Percentiles rank a stretch among this genome's conserved stretches.
Evolutionary conservation across 2,888 invertebrate species (phyloP).

Genomic region (Cyrtodaria siliqua): DNA sequence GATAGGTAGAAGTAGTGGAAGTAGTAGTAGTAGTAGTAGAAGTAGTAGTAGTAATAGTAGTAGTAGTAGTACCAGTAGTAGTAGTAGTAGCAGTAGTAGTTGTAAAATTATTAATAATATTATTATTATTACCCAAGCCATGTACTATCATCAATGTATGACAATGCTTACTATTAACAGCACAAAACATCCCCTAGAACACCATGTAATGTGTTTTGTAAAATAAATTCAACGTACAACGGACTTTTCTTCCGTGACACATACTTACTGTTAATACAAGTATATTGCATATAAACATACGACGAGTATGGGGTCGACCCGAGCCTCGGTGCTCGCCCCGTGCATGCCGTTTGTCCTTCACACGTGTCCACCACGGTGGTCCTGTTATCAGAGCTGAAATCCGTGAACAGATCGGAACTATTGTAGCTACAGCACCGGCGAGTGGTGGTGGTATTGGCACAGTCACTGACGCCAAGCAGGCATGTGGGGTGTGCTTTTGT

Average conservation of each 20-base stretch:
- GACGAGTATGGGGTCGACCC: slow-evolving; percentile 24
- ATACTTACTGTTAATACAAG: slow-evolving; percentile 42
- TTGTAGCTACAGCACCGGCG: slow-evolving; percentile 36
- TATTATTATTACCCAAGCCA: neutral
- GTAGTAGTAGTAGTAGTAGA: too few relatives aligned
- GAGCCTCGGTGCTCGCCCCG: slow-evolving; percentile 44
- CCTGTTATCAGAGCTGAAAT: slow-evolving; percentile 31
- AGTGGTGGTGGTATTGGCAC: neutral
- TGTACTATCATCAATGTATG: neutral
- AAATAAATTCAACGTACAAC: too few relatives aligned
- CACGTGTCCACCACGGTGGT: slow-evolving; percentile 28
- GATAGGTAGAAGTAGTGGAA: too few relatives aligned
- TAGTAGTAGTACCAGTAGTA: too few relatives aligned
- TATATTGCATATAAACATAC: slow-evolving; percentile 48
- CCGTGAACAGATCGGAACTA: slow-evolving; percentile 32
- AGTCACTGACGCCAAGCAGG: slow-evolving; percentile 42
- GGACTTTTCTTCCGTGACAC: too few relatives aligned
- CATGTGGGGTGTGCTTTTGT: neutral
- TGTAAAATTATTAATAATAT: too few relatives aligned
- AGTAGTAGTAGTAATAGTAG: too few relatives aligned
- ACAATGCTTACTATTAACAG: too few relatives aligned
- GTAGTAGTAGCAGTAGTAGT: too few relatives aligned
- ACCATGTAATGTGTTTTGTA: too few relatives aligned
- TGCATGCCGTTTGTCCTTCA: slow-evolving; percentile 31
- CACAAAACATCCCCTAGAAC: too few relatives aligned